phyloP scores from a whole-genome alignment of 2,797 vertebrate species.

The Bradypodion ventrale region DNA sequence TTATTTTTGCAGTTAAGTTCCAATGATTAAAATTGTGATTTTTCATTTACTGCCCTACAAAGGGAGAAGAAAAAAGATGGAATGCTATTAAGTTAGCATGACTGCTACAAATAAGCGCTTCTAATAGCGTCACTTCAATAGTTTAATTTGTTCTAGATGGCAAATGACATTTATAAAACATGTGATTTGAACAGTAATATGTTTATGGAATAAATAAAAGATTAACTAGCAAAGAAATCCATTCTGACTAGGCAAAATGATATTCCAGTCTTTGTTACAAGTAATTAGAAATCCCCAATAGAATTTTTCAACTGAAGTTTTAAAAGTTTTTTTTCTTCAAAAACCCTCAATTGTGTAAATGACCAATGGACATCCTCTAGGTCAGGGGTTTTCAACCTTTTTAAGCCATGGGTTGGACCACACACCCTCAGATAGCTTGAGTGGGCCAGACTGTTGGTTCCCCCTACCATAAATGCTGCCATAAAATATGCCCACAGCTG shows the following conservation, averaged over 20 bases:
- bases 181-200: slow-evolving; percentile 67
- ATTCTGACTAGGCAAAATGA: slow-evolving; percentile 67
- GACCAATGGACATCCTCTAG: too few species aligned
- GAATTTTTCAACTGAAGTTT: slow-evolving; percentile 36
- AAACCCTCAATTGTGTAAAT: not conserved
- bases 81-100: slow-evolving; percentile 58
- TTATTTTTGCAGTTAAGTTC: slow-evolving; percentile 4
- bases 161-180: slow-evolving; percentile 73
- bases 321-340: not conserved
- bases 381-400: too few species aligned
- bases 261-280: slow-evolving; percentile 61
- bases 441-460: too few species aligned
- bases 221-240: slow-evolving; percentile 71
- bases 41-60: slow-evolving; percentile 56
- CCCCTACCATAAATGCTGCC: too few species aligned
- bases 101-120: slow-evolving; percentile 58
- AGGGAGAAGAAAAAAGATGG: slow-evolving; percentile 47
- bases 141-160: slow-evolving; percentile 71
- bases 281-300: slow-evolving; percentile 51
- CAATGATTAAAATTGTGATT: slow-evolving; percentile 60
- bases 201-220: slow-evolving; percentile 69
- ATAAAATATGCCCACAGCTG: too few species aligned
- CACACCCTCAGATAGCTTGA: too few species aligned
- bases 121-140: slow-evolving; percentile 65
- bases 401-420: too few species aligned